Evolutionary conservation across 1,140 invertebrate genomes (phyloP).

Genomic region (Drosophila punjabiensis): DNA sequence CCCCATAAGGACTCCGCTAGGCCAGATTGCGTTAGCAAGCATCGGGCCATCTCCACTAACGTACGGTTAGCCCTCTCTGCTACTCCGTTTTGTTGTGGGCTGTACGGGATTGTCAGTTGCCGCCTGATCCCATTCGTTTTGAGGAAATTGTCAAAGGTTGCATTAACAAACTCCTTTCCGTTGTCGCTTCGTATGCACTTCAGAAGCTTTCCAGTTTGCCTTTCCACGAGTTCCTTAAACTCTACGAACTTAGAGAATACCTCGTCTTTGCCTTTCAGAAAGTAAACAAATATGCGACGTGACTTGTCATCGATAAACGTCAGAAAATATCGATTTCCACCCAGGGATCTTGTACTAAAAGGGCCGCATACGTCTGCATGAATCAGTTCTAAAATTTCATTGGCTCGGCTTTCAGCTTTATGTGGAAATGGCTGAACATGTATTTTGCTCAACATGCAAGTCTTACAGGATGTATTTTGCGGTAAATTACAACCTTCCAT

Average conservation of each 20-base stretch:
- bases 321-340: background rate
- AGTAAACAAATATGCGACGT: slow-evolving; percentile 3
- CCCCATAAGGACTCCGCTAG: background rate
- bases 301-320: slow-evolving; percentile 6
- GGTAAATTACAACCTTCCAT: no score
- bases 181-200: background rate
- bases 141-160: background rate
- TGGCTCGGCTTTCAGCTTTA: no score
- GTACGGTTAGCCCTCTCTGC: background rate
- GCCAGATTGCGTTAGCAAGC: background rate
- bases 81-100: background rate
- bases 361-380: no score
- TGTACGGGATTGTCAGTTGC: slow-evolving; percentile 10
- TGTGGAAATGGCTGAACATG: no score
- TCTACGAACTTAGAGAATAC: slow-evolving; percentile 3
- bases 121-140: slow-evolving; percentile 1
- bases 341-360: background rate
- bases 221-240: background rate
- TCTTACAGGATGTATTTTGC: no score
- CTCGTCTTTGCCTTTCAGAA: slow-evolving; percentile 7
- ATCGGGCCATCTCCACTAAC: no score
- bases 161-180: background rate
- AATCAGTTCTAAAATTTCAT: no score
- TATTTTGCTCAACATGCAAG: no score
- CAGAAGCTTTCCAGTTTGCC: slow-evolving; percentile 7